phyloP scores from a whole-genome alignment of 2,113 vertebrate genomes.

The Sitta europaea region DNA sequence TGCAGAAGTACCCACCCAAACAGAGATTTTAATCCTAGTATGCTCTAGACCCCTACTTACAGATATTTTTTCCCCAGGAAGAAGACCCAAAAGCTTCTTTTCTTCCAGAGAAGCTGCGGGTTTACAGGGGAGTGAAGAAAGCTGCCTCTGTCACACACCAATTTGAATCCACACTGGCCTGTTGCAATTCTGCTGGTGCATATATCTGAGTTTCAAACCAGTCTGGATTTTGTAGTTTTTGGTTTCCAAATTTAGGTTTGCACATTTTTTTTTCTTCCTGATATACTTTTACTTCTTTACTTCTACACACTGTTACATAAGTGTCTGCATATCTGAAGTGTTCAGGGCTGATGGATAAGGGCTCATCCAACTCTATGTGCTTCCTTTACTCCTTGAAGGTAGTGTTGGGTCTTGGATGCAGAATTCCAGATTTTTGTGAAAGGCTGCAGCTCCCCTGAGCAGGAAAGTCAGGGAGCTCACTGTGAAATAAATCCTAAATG shows the following conservation, averaged over 20 bases:
- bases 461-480: background rate
- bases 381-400: background rate
- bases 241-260: background rate
- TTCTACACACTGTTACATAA: background rate
- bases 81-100: accelerated
- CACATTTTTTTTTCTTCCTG: background rate
- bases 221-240: background rate
- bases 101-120: background rate
- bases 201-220: background rate
- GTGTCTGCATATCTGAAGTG: background rate
- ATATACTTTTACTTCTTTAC: background rate
- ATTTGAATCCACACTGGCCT: background rate
- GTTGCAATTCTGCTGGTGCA: background rate
- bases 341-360: background rate
- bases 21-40: background rate
- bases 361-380: background rate
- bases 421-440: background rate
- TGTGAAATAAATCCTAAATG: background rate
- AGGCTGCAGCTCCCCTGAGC: background rate
- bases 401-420: background rate
- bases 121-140: background rate
- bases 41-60: accelerated
- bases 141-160: accelerated
- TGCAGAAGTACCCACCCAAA: background rate
- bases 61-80: background rate